Evolutionary conservation across 2,113 vertebrate genomes (phyloP), one percentile per base, ranked within the genome.

Genomic region (Sceloporus tristichus): DNA sequence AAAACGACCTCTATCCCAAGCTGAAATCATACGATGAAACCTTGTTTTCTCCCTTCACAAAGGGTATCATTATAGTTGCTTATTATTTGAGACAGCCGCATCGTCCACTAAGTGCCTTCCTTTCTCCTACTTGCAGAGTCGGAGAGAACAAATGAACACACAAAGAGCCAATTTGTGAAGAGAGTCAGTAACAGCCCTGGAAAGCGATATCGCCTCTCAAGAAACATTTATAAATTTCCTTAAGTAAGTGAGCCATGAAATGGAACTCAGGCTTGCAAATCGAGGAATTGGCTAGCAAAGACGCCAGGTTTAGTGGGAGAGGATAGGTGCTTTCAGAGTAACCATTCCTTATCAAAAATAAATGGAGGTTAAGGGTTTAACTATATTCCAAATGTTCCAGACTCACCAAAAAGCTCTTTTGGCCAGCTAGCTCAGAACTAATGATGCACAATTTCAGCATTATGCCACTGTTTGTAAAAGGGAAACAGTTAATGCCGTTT

Each of bases 11-110:
- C 53, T 88, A n/a, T 6, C 79, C 88, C 85, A 2, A 1, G 54
- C 74, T 71, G 34, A 79, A 92, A 85, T 89, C 92, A 86, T 87
- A 91, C 3, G 87, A 86, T 53, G n/a, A 85, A 90, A 86, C 65
- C 92, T 91, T 87, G 9, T 65, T 56, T 82, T 66, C 9, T 54
- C 85, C 66, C 87, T 66, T 53, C 5, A 56, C 84, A 79, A 82
- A 76, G 92, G 75, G 85, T 86, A 88, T 21, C 90, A 77, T 78
- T 89, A 85, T 0, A 79, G 90, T 81, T 87, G 0, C 84, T 65
- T 77, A n/a, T 95, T 75, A 18, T 80, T 84, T 48, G 18, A 6
- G 76, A 87, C 6, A 19, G 0, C 34, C 34, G 34, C 89, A 77
- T 16, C 70, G 82, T 85, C 87, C 91, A 91, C 25, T 80, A 87